These are phyloP conservation scores for Drosophila anceps DNA, from an alignment of 2,888 invertebrate genomes.

Conservation along the genomic window DNA sequence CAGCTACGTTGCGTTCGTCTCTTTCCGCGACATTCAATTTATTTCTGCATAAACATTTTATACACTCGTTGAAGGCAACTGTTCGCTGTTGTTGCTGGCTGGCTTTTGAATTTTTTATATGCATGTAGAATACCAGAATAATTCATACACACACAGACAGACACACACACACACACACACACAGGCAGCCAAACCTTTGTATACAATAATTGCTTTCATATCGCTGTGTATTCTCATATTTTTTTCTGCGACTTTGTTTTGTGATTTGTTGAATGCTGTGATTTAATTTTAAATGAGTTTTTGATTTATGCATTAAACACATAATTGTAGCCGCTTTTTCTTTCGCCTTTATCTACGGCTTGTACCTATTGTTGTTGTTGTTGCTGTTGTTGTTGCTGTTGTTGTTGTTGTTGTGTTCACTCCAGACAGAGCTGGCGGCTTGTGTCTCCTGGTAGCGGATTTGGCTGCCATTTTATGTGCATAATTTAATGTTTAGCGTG, in stretches of 20 bases:
- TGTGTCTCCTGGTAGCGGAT: conserved; percentile 49
- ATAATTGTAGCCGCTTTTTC: conserved; percentile 69
- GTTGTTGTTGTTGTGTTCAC: too few species aligned
- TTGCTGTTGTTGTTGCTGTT: conserved; percentile 8
- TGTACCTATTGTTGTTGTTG: conserved; percentile 14
- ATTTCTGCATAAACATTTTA: conserved; percentile 72
- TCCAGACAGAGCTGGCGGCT: conserved; percentile 17
- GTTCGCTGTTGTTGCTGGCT: conserved; percentile 30
- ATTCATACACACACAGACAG: conserved; percentile 45
- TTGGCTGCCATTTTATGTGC: conserved; percentile 65
- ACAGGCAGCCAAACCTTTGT: conserved; percentile 31
- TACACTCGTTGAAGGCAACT: conserved; percentile 57
- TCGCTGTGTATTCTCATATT: conserved; percentile 22
- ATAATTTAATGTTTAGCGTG: conserved; percentile 74
- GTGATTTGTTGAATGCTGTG: conserved; percentile 73
- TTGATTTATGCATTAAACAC: conserved; percentile 78
- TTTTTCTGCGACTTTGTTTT: conserved; percentile 53
- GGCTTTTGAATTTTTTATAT: conserved; percentile 70
- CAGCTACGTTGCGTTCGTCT: conserved; percentile 18
- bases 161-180: conserved; percentile 16
- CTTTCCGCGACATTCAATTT: conserved; percentile 70
- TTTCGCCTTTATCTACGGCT: conserved; percentile 18
- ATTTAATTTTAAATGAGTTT: conserved; percentile 81
- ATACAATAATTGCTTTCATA: conserved; percentile 66
- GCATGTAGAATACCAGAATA: conserved; percentile 53